These are phyloP conservation scores for Actinostola sp. DNA, from an alignment of 92 coral and sea anemone genomes.

Conservation along the genomic window DNA sequence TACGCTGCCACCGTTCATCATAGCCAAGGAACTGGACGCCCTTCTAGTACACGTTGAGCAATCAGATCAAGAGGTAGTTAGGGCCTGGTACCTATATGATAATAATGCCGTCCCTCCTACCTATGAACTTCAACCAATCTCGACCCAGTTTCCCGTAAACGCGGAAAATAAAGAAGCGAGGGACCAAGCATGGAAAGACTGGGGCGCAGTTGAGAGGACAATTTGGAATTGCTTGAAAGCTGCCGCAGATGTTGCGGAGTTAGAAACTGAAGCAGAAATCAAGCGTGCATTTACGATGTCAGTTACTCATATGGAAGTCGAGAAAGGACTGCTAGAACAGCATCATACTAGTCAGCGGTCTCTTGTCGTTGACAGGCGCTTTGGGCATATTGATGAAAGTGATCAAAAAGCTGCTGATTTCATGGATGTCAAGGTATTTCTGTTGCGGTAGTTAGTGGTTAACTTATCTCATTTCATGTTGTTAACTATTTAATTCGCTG, in stretches of 20 bases:
- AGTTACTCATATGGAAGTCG: slow-evolving; percentile 68
- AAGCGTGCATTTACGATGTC: slow-evolving; percentile 53
- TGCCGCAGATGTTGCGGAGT: slow-evolving; percentile 54
- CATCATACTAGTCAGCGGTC: slow-evolving; percentile 47
- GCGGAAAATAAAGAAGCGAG: slow-evolving; percentile 47
- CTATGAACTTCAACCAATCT: slow-evolving; percentile 52
- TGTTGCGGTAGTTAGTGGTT: too few relatives aligned
- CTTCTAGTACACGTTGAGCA: slow-evolving; percentile 32
- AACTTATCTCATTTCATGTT: too few relatives aligned
- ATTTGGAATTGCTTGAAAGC: slow-evolving; percentile 47
- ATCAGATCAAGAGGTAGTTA: slow-evolving; percentile 47
- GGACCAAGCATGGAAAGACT: slow-evolving; percentile 55
- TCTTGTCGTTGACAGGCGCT: slow-evolving; percentile 57
- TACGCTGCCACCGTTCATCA: slow-evolving; percentile 55
- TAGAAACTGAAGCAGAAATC: slow-evolving; percentile 38
- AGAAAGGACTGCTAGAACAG: slow-evolving; percentile 49
- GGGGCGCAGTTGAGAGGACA: slow-evolving; percentile 53
- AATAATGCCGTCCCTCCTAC: slow-evolving; percentile 53
- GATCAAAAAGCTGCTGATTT: slow-evolving; percentile 45
- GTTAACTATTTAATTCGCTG: too few relatives aligned
- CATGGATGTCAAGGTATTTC: slow-evolving; percentile 45
- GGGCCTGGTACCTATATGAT: slow-evolving; percentile 55
- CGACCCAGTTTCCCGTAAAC: slow-evolving; percentile 56
- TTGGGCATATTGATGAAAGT: slow-evolving; percentile 39
- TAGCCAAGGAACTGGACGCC: slow-evolving; percentile 50